Evolutionary conservation across 2,797 vertebrate species (phyloP), one percentile per base, ranked within the genome.

Genomic region (Danio tinwini): DNA sequence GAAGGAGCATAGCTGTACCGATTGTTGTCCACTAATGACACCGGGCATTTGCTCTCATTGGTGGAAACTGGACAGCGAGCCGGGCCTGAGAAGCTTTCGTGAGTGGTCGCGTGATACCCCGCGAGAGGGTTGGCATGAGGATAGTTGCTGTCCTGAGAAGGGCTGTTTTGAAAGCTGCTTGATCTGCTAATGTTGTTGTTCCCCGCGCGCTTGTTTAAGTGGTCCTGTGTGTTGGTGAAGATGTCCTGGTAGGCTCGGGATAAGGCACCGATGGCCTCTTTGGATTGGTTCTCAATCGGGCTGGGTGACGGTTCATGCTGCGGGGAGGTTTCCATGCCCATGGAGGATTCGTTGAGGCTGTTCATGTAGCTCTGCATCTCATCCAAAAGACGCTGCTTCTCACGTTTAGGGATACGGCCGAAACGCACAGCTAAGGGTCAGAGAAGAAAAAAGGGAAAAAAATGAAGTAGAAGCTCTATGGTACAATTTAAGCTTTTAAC

Each of bases 171-270:
- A 84, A 88, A 90, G 47, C 79, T 71, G 61, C 73, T 58, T 16
- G 88, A 74, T 53, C 74, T 55, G 87, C 87, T 86, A 72, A 67
- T 79, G 77, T 79, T 87, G 84, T 63, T 70, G 82, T 89, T 81
- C 84, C 85, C 85, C 29, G 86, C 84, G 40, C 85, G 89, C 86
- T 91, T 93, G 70, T 88, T 63, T 14, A 88, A 53, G 78, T 83
- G 89, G 63, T 93, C 91, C 45, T 91, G 91, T 61, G 84, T 81
- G 72, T 74, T 86, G 37, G 89, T 87, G 85, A 94, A 95, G 87
- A 94, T 93, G 83, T 94, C 90, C 1, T 82, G 91, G 82, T 95
- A 95, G 17, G 94, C 93, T 85, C 87, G 91, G 59, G 94, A 92
- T 87, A 95, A 93, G 78, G 91, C 91, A 5, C 92, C 90, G 0